Conservation (phyloP, 2,797 vertebrate species). For the Ctenochaetus hawaiiensis region DNA sequence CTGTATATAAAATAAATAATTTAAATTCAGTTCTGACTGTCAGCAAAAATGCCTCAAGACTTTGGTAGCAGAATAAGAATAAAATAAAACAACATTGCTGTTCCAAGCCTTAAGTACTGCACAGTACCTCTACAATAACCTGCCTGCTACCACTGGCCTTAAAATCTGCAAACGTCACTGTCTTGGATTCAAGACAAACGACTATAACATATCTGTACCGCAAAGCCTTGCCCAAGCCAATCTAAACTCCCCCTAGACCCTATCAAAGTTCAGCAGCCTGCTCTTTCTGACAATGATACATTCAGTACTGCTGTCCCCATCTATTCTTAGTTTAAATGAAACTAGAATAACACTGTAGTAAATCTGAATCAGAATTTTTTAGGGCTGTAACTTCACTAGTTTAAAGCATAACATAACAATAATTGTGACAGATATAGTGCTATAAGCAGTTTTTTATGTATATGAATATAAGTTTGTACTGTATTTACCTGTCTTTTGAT, state of each 20-base stretch:
- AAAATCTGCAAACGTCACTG: constrained; percentile 47
- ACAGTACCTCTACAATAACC: constrained; percentile 28
- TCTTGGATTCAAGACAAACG: constrained; percentile 52
- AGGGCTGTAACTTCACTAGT: constrained; percentile 24
- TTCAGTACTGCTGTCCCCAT: constrained; percentile 56
- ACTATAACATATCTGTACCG: constrained; percentile 64
- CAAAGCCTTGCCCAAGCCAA: constrained; percentile 53
- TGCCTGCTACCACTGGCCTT: constrained; percentile 33
- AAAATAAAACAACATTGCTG: background rate
- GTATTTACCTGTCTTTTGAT: background rate
- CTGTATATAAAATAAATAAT: constrained; percentile 23
- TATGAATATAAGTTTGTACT: background rate
- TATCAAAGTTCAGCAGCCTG: constrained; percentile 31
- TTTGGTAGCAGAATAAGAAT: background rate
- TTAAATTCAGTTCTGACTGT: constrained; percentile 18
- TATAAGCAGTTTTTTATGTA: background rate
- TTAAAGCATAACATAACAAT: constrained; percentile 12
- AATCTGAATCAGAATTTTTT: constrained; percentile 48
- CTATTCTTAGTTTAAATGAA: constrained; percentile 67
- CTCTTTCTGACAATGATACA: constrained; percentile 71
- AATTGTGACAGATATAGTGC: constrained; percentile 1
- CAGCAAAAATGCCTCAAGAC: constrained; percentile 10
- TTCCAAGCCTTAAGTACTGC: constrained; percentile 4
- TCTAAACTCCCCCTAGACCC: constrained; percentile 52
- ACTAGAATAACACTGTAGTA: constrained; percentile 51